phyloP scores from a whole-genome alignment of 2,888 invertebrate genomes.

The Polydesmus complanatus region DNA sequence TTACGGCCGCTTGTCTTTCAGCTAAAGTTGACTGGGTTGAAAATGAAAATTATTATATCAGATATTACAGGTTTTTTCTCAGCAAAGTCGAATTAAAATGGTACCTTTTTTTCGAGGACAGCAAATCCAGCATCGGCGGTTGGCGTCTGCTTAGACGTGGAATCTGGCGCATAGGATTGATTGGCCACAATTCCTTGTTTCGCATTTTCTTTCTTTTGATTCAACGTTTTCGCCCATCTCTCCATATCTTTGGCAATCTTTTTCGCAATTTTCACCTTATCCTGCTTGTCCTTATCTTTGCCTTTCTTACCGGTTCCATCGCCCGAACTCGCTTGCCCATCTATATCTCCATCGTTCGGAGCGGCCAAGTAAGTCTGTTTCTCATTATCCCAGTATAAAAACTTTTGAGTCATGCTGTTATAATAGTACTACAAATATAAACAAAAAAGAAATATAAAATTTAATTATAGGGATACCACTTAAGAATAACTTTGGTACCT shows the following conservation, averaged over 20 bases:
- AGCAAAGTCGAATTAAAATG: constrained; percentile 1
- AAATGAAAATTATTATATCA: not conserved
- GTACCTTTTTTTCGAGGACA: constrained; percentile 63
- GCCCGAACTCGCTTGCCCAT: constrained; percentile 26
- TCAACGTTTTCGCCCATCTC: constrained; percentile 90
- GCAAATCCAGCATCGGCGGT: constrained; percentile 89
- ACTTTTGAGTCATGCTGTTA: constrained; percentile 77
- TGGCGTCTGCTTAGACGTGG: constrained; percentile 28
- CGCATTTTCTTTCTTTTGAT: constrained; percentile 75
- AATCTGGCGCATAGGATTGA: constrained; percentile 31
- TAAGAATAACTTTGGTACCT: constrained; percentile 27
- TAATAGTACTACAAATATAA: constrained; percentile 58
- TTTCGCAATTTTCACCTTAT: constrained; percentile 93
- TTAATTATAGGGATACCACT: not conserved
- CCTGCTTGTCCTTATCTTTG: constrained; percentile 47
- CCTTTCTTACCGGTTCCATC: constrained; percentile 46
- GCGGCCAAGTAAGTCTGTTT: constrained; percentile 34
- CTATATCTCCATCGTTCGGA: constrained; percentile 19
- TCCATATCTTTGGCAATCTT: constrained; percentile 93
- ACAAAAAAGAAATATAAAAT: not conserved
- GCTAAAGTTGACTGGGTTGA: constrained; percentile 18
- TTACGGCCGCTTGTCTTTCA: constrained; percentile 22
- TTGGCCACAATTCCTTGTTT: constrained; percentile 34
- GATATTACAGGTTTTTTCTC: not conserved
- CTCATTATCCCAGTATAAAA: constrained; percentile 82